These are phyloP conservation scores for Ammodramus savannarum DNA, from an alignment of 2,113 vertebrate species.

Conservation along the genomic window DNA sequence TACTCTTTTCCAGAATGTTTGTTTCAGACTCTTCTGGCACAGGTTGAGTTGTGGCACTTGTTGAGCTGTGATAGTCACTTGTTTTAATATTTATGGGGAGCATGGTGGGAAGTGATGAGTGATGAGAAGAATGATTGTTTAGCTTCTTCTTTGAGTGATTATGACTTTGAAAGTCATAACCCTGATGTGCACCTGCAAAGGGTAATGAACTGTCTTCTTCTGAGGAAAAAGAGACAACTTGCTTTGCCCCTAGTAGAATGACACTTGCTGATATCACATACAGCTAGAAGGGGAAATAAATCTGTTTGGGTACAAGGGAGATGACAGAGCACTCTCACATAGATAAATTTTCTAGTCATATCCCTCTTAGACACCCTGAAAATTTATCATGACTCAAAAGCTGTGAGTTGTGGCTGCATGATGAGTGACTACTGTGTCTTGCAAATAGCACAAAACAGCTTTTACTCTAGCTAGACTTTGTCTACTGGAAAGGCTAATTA, in stretches of 20 bases:
- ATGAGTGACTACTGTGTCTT: neutral
- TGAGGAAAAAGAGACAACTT: neutral
- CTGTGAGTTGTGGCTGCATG: neutral
- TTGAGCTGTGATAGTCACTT: neutral
- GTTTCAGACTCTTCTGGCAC: neutral
- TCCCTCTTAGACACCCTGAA: neutral
- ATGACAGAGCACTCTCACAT: neutral
- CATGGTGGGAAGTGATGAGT: neutral
- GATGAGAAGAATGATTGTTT: neutral
- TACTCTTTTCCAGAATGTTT: neutral
- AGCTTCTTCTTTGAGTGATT: neutral
- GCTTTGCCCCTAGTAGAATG: neutral
- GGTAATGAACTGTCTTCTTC: neutral
- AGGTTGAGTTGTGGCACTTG: neutral
- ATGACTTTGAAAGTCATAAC: neutral
- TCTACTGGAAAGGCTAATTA: neutral
- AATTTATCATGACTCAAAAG: neutral
- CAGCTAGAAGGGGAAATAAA: neutral
- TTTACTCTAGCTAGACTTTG: neutral
- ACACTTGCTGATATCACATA: neutral
- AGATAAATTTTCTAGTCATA: neutral
- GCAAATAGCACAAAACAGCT: neutral
- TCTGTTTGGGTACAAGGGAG: neutral
- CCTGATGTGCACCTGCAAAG: neutral
- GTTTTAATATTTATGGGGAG: neutral